A percentile compares a stretch with the other conserved stretches of the same genome.
Evolutionary conservation across 2,113 vertebrate species (phyloP).

Genomic region (Lichenostomus cassidix): DNA sequence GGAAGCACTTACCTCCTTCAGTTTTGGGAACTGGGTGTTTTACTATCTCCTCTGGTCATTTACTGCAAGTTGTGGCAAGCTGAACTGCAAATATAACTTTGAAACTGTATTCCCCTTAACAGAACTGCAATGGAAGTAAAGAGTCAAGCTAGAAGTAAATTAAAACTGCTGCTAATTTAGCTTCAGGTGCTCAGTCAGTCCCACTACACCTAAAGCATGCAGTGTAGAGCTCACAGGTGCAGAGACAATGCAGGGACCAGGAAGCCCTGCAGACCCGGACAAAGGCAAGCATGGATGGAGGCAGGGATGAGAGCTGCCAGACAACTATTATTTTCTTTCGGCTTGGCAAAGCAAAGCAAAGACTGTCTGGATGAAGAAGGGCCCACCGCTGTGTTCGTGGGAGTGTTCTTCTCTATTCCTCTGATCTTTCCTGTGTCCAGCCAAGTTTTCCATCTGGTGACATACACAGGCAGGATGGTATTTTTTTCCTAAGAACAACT

Average conservation of each 20-base stretch:
- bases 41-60: neutral
- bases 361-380: neutral
- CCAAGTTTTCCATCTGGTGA: conserved; percentile 14
- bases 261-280: neutral
- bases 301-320: neutral
- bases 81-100: neutral
- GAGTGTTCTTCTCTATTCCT: neutral
- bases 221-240: neutral
- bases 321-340: neutral
- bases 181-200: neutral
- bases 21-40: neutral
- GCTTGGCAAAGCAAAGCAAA: neutral
- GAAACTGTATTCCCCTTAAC: neutral
- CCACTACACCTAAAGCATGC: neutral
- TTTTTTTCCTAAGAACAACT: neutral
- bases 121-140: neutral
- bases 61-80: neutral
- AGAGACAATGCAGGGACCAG: neutral
- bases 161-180: neutral
- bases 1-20: neutral
- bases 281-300: neutral
- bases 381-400: neutral
- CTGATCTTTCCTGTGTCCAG: neutral
- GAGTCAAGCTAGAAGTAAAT: neutral
- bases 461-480: neutral